Evolutionary conservation across 2,888 invertebrate genomes (phyloP).

Genomic region (Drosophila conformis): DNA sequence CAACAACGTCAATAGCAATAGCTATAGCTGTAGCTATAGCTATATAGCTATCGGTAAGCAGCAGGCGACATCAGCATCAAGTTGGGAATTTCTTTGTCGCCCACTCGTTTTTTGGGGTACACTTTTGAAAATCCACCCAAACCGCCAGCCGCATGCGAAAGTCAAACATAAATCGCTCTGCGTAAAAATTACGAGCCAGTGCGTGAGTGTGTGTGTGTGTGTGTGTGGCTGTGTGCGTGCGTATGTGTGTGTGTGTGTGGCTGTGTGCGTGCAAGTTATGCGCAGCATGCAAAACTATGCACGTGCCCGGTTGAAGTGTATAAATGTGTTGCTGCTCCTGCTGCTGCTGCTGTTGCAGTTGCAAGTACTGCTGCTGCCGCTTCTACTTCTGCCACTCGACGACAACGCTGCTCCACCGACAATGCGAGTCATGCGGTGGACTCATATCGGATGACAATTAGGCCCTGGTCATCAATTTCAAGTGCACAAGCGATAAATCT

Average conservation of each 20-base stretch:
- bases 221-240: conserved; percentile 20
- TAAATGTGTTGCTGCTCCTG: conserved; percentile 60
- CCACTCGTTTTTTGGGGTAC: conserved; percentile 32
- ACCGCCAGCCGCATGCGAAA: conserved; percentile 78
- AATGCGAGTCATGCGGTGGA: conserved; percentile 82
- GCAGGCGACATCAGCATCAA: conserved; percentile 55
- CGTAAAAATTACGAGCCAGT: conserved; percentile 64
- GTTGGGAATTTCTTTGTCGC: conserved; percentile 44
- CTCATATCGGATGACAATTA: conserved; percentile 79
- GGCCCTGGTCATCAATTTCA: conserved; percentile 81
- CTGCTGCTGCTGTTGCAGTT: conserved; percentile 9
- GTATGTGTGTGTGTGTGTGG: conserved; percentile 26
- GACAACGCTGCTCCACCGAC: conserved; percentile 62
- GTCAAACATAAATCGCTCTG: conserved; percentile 81
- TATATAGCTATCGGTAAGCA: conserved; percentile 32
- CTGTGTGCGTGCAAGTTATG: conserved; percentile 67
- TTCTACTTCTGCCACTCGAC: conserved; percentile 29
- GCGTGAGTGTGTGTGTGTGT: conserved; percentile 21
- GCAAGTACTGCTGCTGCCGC: conserved; percentile 3
- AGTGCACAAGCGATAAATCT: conserved; percentile 81
- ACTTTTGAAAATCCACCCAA: conserved; percentile 71
- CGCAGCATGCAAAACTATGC: conserved; percentile 80
- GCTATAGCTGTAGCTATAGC: conserved; percentile 9
- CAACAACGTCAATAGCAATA: conserved; percentile 21
- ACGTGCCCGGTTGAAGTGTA: conserved; percentile 79